A percentile compares a stretch with the other conserved stretches of the same genome.
phyloP scores from a whole-genome alignment of 2,797 vertebrate genomes.

The Enteromius thamalakanensis region DNA sequence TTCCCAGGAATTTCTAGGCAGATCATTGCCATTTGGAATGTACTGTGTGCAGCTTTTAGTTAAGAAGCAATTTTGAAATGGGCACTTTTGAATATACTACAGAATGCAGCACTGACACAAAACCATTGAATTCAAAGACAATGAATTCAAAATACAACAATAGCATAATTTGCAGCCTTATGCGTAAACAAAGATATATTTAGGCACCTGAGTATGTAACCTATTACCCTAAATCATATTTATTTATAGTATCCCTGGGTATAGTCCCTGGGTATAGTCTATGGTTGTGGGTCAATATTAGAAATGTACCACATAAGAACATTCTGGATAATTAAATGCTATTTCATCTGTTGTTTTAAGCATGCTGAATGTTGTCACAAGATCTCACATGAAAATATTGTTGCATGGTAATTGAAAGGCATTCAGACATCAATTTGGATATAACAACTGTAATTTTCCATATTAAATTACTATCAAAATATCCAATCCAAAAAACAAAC shows the following conservation, averaged over 20 bases:
- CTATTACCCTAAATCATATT: neutral
- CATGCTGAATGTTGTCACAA: neutral
- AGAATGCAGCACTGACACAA: neutral
- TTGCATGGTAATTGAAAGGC: neutral
- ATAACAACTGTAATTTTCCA: slow-evolving; percentile 10
- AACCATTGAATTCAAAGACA: neutral
- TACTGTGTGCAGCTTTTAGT: neutral
- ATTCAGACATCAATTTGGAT: slow-evolving; percentile 1
- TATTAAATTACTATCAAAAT: neutral
- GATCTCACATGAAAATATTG: neutral
- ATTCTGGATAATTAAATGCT: neutral
- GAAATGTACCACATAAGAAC: neutral
- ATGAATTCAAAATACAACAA: neutral
- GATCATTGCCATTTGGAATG: slow-evolving; percentile 25
- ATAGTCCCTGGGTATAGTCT: neutral
- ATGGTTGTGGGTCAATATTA: neutral
- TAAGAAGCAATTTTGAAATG: slow-evolving; percentile 13
- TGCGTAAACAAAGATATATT: neutral
- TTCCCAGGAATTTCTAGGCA: slow-evolving; percentile 35
- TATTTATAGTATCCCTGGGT: neutral
- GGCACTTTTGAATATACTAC: neutral
- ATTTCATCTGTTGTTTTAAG: neutral
- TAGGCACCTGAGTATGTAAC: neutral
- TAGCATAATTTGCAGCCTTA: neutral
- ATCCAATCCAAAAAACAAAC: neutral